A percentile compares a stretch with the other conserved stretches of the same genome.
These are phyloP conservation scores for Channa striata DNA, from an alignment of 2,797 vertebrate genomes.

Conservation along the genomic window DNA sequence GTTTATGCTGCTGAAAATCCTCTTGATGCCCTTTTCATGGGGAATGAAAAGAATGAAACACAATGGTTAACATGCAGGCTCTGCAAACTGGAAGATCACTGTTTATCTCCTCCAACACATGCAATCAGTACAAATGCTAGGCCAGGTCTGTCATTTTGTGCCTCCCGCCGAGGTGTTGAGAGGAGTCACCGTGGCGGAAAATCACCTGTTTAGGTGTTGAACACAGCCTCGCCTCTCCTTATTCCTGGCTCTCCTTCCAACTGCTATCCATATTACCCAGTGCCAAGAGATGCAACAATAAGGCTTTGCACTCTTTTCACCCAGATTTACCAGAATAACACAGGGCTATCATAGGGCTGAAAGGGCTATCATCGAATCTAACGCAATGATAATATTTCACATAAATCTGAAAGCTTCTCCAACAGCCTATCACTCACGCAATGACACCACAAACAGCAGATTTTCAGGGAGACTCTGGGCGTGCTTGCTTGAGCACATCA, in stretches of 20 bases:
- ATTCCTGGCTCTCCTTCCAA: slow-evolving; percentile 64
- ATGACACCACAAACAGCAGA: slow-evolving; percentile 57
- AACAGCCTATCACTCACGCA: slow-evolving; percentile 66
- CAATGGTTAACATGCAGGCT: slow-evolving; percentile 75
- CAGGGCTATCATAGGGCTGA: slow-evolving; percentile 44
- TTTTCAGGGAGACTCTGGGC: slow-evolving; percentile 56
- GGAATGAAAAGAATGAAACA: slow-evolving; percentile 68
- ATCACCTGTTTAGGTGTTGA: slow-evolving; percentile 87
- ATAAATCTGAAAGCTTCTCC: slow-evolving; percentile 65
- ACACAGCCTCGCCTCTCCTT: slow-evolving; percentile 76
- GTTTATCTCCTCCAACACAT: slow-evolving; percentile 84
- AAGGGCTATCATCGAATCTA: slow-evolving; percentile 74
- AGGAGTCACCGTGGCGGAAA: slow-evolving; percentile 84
- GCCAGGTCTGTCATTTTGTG: slow-evolving; percentile 81
- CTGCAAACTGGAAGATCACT: slow-evolving; percentile 80
- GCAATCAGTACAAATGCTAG: slow-evolving; percentile 83
- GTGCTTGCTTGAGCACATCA: slow-evolving; percentile 63
- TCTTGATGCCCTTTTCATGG: slow-evolving; percentile 51
- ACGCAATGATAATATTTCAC: slow-evolving; percentile 73
- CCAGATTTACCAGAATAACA: slow-evolving; percentile 74
- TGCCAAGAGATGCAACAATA: slow-evolving; percentile 54
- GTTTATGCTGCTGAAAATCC: slow-evolving; percentile 35
- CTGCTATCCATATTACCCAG: slow-evolving; percentile 71
- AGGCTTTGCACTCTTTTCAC: slow-evolving; percentile 64
- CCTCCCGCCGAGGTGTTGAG: slow-evolving; percentile 80